phyloP scores from a whole-genome alignment of 2,888 invertebrate genomes.

The Amaurobius ferox region DNA sequence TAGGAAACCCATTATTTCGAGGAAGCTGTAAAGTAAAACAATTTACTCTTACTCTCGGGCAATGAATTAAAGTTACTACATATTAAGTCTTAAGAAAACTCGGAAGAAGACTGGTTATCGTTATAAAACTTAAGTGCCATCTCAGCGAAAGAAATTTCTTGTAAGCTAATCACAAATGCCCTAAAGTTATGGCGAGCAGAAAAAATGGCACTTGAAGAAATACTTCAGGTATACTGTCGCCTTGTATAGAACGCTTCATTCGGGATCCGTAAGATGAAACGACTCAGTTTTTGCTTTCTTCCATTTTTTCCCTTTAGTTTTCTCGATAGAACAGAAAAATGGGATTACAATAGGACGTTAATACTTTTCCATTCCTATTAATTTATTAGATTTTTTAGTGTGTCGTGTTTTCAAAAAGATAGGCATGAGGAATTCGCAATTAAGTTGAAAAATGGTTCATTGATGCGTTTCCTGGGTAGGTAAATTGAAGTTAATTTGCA shows the following conservation, averaged over 20 bases:
- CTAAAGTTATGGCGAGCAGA: slow-evolving; percentile 21
- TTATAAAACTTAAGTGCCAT: slow-evolving; percentile 39
- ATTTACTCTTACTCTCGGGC: not conserved
- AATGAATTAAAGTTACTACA: not conserved
- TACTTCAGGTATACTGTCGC: slow-evolving; percentile 31
- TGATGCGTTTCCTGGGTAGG: not conserved
- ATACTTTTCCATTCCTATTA: not conserved
- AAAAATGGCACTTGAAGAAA: not conserved
- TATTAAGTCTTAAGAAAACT: not conserved
- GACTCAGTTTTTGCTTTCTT: slow-evolving; percentile 13
- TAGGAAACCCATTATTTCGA: not conserved
- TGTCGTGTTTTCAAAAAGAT: too few relatives aligned
- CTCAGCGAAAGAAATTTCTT: slow-evolving; percentile 43
- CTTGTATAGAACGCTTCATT: slow-evolving; percentile 22
- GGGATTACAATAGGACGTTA: slow-evolving; percentile 9
- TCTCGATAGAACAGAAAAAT: not conserved
- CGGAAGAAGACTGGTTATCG: slow-evolving; percentile 25
- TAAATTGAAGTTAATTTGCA: not conserved
- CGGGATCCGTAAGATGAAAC: slow-evolving; percentile 26
- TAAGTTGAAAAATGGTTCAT: not conserved
- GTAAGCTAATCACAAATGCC: slow-evolving; percentile 47
- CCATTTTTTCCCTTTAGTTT: not conserved
- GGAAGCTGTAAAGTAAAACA: slow-evolving; percentile 7
- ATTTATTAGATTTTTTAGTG: not conserved
- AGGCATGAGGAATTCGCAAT: not conserved